phyloP scores from a whole-genome alignment of 2,797 vertebrate genomes.

The Muraenolepis orangiensis region DNA sequence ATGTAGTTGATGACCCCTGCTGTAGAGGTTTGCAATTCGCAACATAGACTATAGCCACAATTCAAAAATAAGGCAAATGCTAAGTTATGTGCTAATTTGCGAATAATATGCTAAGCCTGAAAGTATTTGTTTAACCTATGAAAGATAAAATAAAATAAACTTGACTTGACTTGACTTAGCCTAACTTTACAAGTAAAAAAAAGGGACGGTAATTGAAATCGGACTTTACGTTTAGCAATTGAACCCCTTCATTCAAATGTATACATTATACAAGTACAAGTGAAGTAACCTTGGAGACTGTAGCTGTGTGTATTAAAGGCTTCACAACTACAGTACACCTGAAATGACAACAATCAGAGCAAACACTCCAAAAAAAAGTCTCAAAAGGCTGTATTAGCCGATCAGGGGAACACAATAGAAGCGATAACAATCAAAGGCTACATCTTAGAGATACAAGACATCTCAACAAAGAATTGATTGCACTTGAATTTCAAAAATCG shows the following conservation, averaged over 20 bases:
- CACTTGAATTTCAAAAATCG: too few relatives aligned
- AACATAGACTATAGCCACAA: not conserved
- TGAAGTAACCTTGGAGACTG: not conserved
- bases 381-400: too few relatives aligned
- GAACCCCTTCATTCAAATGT: not conserved
- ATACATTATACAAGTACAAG: not conserved
- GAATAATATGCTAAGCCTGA: too few relatives aligned
- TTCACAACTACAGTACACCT: not conserved
- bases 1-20: not conserved
- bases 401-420: too few relatives aligned
- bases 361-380: too few relatives aligned
- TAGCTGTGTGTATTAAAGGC: not conserved
- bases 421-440: too few relatives aligned
- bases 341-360: not conserved
- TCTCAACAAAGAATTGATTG: too few relatives aligned
- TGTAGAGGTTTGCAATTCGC: not conserved
- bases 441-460: too few relatives aligned
- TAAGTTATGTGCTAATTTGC: too few relatives aligned
- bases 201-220: not conserved
- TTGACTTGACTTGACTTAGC: too few relatives aligned
- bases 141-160: too few relatives aligned
- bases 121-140: too few relatives aligned
- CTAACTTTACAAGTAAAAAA: not conserved
- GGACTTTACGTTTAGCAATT: not conserved
- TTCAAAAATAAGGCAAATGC: not conserved